Evolutionary conservation across 2,797 vertebrate species (phyloP), one percentile per base, ranked within the genome.

Genomic region (Momotus momota): DNA sequence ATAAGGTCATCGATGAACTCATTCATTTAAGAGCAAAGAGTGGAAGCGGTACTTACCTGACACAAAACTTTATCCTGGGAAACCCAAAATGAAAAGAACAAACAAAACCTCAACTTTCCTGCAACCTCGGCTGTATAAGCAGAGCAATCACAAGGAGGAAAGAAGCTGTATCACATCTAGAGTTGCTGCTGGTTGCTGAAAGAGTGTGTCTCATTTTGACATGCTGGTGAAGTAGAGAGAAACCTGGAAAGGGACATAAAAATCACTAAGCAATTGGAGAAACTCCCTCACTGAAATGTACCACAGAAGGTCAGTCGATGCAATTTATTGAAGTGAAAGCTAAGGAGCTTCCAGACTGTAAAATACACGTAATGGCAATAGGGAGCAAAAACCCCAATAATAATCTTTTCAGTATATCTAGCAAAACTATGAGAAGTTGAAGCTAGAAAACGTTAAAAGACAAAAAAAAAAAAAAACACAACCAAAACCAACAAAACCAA

Each of bases 1-100:
- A 54, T 91, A 72, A 86, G 82, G 96, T 95, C 94, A 93, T 49
- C 0, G 0, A 90, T 95, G 88, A 94, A 86, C 62, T 95, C 81
- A 83, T 84, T 88, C 57, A 40, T 72, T 88, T 66, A 73, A 90
- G 57, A 93, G 55, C 83, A 80, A 82, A 61, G 73, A 40, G 40
- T 27, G 46, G 51, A 86, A 35, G 27, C 58, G n/a, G 12, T 21
- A 48, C 67, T 38, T 81, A 64, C 40, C 35, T 35, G 66, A 62
- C 77, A 58, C 13, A 72, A 74, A 43, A 35, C 12, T 83, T 93
- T 17, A 51, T 54, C 73, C 62, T 41, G 29, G 46, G 46, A 86
- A 86, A 25, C 3, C 10, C 16, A 87, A 75, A 75, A 86, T 23
- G 4, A 25, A 52, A 72, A 84, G 26, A 41, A 86, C 54, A 74